Percentiles rank a stretch among this genome's conserved stretches.
Evolutionary conservation across 2,113 vertebrate genomes (phyloP).

Genomic region (Gracilinanus agilis): DNA sequence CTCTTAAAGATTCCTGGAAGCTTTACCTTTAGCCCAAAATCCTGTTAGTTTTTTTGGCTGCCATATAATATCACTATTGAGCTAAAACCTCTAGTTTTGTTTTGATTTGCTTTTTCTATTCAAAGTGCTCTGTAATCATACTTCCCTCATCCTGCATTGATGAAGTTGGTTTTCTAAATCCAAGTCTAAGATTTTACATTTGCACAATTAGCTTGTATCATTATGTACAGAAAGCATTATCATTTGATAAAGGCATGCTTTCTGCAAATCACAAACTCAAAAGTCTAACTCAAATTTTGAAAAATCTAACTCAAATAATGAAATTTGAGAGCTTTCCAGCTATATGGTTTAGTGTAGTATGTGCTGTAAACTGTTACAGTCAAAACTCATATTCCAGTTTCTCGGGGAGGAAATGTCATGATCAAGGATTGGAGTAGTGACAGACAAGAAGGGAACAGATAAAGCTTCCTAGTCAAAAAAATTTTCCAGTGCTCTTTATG

Average conservation of each 20-base stretch:
- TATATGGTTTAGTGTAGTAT: background rate
- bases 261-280: background rate
- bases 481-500: background rate
- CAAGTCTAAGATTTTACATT: background rate
- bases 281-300: background rate
- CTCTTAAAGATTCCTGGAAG: background rate
- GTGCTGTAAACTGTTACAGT: background rate
- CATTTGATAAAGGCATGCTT: background rate
- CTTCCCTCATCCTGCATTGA: background rate
- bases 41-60: background rate
- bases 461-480: background rate
- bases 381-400: background rate
- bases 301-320: background rate
- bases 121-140: background rate
- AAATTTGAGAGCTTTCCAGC: background rate
- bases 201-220: background rate
- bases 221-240: background rate
- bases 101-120: background rate
- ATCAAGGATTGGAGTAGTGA: background rate
- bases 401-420: background rate
- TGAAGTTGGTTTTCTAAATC: background rate
- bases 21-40: background rate
- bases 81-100: background rate
- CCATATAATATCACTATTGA: background rate
- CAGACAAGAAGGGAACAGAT: background rate